A percentile compares a stretch with the other conserved stretches of the same genome.
Conservation (phyloP, 2,888 invertebrate genomes). For the Campoplex capitator region DNA sequence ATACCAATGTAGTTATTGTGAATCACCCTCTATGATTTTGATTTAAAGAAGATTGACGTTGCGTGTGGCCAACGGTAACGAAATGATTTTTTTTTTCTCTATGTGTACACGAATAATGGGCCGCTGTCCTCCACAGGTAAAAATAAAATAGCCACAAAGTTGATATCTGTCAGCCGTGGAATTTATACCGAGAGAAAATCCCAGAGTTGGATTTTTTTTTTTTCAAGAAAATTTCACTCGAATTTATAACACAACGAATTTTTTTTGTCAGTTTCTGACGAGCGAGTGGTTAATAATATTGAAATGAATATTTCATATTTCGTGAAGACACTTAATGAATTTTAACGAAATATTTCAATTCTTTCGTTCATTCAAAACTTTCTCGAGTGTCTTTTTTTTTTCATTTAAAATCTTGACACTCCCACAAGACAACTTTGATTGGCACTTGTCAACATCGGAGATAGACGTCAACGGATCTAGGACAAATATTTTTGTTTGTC, state of each 20-base stretch:
- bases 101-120: conserved; percentile 16
- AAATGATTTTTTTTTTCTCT: conserved; percentile 29
- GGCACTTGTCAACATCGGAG: conserved; percentile 1
- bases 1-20: not conserved
- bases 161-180: conserved; percentile 65
- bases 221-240: conserved; percentile 24
- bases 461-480: conserved; percentile 3
- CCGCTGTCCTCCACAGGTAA: conserved; percentile 24
- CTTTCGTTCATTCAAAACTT: not conserved
- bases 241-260: not conserved
- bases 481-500: not conserved
- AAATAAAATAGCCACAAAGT: conserved; percentile 22
- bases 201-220: not conserved
- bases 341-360: conserved; percentile 9
- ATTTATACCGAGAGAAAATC: conserved; percentile 37
- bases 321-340: not conserved
- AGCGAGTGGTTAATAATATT: not conserved
- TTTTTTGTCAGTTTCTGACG: not conserved
- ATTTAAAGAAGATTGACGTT: conserved; percentile 37
- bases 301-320: not conserved
- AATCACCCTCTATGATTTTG: conserved; percentile 31
- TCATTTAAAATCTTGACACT: not conserved
- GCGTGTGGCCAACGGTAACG: conserved; percentile 50
- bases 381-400: not conserved
- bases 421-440: not conserved